A percentile compares a stretch with the other conserved stretches of the same genome.
Conservation (phyloP, 2,888 invertebrate species). For the Danaus chrysippus region DNA sequence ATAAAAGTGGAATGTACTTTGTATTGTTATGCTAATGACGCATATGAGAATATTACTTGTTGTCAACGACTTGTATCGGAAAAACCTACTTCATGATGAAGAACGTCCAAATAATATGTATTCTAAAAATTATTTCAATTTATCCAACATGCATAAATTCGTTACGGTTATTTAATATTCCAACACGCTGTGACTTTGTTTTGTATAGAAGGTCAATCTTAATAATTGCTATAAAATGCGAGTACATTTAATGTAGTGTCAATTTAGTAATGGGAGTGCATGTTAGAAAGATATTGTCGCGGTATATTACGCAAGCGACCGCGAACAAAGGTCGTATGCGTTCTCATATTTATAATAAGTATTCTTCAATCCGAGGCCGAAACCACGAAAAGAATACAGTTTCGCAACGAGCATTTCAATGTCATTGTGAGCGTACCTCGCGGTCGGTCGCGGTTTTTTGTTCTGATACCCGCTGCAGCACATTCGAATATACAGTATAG, state of each 20-base stretch:
- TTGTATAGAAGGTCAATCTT: conserved; percentile 36
- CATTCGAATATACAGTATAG: conserved; percentile 3
- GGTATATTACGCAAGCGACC: conserved; percentile 72
- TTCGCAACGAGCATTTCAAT: conserved; percentile 74
- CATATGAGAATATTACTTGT: conserved; percentile 44
- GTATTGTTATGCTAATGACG: conserved; percentile 50
- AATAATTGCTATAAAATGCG: conserved; percentile 20
- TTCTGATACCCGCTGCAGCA: conserved; percentile 22
- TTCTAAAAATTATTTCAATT: no score
- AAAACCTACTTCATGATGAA: no score
- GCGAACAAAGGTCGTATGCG: conserved; percentile 74
- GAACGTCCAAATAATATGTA: no score
- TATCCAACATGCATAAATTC: no score
- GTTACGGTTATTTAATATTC: no score
- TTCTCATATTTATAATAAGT: conserved; percentile 77
- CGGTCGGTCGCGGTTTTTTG: conserved; percentile 42
- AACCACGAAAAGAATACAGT: conserved; percentile 72
- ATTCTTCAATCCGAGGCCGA: conserved; percentile 72
- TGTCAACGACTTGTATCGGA: neutral
- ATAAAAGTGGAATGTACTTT: conserved; percentile 56
- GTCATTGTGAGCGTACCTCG: conserved; percentile 63
- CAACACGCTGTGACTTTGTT: conserved; percentile 53
- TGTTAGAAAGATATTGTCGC: conserved; percentile 55
- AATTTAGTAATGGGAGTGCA: conserved; percentile 32
- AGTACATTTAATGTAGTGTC: conserved; percentile 22